A percentile compares a stretch with the other conserved stretches of the same genome.
Evolutionary conservation across 2,113 vertebrate species (phyloP).

Genomic region (Meles meles): DNA sequence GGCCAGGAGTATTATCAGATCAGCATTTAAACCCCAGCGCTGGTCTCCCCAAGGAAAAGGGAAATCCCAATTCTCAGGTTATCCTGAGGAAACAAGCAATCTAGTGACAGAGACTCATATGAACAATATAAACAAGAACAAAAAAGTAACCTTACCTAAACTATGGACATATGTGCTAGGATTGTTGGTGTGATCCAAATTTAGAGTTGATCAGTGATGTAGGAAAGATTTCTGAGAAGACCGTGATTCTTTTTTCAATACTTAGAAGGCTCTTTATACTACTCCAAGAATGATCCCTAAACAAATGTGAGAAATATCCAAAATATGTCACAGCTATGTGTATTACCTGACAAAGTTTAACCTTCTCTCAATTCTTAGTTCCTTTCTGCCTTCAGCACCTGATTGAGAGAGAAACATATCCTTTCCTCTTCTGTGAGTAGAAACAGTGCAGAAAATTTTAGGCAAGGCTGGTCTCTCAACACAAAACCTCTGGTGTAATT

Average conservation of each 20-base stretch:
- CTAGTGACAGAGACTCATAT: background rate
- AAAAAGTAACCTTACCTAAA: background rate
- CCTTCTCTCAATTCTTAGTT: background rate
- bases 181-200: conserved; percentile 3
- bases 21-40: background rate
- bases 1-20: background rate
- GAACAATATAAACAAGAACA: background rate
- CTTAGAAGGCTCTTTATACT: background rate
- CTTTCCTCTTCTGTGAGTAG: background rate
- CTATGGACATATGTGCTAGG: background rate
- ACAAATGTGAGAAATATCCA: background rate
- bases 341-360: background rate
- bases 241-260: background rate
- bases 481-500: background rate
- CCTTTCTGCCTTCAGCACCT: background rate
- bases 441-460: background rate
- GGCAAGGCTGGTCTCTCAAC: background rate
- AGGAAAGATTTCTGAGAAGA: conserved; percentile 24
- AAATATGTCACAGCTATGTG: background rate
- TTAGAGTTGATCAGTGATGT: background rate
- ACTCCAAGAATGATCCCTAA: background rate
- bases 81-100: background rate
- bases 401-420: background rate
- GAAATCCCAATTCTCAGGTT: conserved; percentile 4
- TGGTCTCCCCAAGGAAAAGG: background rate